Conservation (phyloP, 2,888 invertebrate genomes). For the Lasioglossum malachurum region DNA sequence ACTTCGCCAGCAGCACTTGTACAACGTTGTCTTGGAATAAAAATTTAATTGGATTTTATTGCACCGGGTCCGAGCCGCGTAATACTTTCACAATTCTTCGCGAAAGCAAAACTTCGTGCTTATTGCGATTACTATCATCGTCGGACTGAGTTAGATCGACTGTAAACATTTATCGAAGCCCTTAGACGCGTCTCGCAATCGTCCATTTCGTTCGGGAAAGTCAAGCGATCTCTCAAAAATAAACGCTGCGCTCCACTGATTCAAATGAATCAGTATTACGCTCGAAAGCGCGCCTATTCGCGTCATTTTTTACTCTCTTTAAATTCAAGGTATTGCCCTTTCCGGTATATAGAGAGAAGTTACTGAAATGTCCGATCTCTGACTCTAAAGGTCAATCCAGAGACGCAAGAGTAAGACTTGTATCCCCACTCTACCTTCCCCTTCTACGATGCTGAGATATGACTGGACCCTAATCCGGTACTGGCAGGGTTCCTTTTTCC, state of each 20-base stretch:
- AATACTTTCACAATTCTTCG: not conserved
- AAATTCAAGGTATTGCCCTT: not conserved
- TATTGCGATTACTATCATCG: not conserved
- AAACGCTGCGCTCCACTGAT: not conserved
- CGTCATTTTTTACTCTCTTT: not conserved
- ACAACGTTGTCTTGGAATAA: too few species aligned
- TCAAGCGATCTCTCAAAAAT: not conserved
- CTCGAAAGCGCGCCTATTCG: not conserved
- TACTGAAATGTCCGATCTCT: too few species aligned
- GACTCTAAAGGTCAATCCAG: too few species aligned
- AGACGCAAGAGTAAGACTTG: too few species aligned
- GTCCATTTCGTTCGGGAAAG: not conserved
- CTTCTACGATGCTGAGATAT: too few species aligned
- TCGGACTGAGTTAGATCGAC: not conserved
- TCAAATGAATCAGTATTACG: not conserved
- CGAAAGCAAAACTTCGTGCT: not conserved
- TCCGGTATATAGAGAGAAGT: too few species aligned
- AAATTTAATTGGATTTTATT: too few species aligned
- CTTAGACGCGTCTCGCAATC: not conserved
- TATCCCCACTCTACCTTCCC: too few species aligned
- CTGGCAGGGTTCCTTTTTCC: too few species aligned
- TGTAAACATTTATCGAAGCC: constrained; percentile 1
- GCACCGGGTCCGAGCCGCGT: not conserved
- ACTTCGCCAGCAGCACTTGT: too few species aligned
- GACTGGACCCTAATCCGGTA: too few species aligned